Percentiles rank a stretch among this genome's conserved stretches.
These are phyloP conservation scores for Myiozetetes cayanensis DNA, from an alignment of 2,113 vertebrate genomes.

Conservation along the genomic window DNA sequence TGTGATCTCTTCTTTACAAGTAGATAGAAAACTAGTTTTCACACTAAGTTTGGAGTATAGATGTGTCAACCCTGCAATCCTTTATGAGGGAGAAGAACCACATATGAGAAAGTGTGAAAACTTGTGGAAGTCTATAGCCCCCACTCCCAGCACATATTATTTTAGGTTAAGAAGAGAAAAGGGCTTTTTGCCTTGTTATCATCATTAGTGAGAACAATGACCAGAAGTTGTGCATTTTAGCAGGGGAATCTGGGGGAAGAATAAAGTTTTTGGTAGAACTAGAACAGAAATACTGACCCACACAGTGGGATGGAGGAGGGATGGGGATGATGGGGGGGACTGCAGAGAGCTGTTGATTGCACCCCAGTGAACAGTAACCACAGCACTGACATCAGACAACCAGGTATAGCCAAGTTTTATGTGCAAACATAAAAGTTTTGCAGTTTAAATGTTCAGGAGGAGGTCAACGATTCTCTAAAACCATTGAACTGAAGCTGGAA, in stretches of 20 bases:
- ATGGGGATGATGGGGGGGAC: rapidly evolving
- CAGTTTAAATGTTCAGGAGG: not conserved
- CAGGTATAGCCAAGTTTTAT: not conserved
- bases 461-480: not conserved
- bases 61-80: not conserved
- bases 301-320: rapidly evolving
- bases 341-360: not conserved
- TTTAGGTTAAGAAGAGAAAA: not conserved
- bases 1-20: not conserved
- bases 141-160: not conserved
- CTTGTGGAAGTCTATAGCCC: not conserved
- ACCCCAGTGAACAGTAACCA: not conserved
- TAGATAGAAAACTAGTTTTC: not conserved
- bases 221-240: not conserved
- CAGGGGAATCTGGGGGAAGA: not conserved
- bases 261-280: not conserved
- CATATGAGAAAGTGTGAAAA: not conserved
- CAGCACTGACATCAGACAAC: not conserved
- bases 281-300: not conserved
- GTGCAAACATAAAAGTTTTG: not conserved
- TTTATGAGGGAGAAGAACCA: not conserved
- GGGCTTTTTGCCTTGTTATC: not conserved
- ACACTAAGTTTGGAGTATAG: not conserved
- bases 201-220: not conserved
- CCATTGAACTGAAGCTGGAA: not conserved